Conservation (phyloP, 2,113 vertebrate genomes). For the Oreochromis tanganicae region DNA sequence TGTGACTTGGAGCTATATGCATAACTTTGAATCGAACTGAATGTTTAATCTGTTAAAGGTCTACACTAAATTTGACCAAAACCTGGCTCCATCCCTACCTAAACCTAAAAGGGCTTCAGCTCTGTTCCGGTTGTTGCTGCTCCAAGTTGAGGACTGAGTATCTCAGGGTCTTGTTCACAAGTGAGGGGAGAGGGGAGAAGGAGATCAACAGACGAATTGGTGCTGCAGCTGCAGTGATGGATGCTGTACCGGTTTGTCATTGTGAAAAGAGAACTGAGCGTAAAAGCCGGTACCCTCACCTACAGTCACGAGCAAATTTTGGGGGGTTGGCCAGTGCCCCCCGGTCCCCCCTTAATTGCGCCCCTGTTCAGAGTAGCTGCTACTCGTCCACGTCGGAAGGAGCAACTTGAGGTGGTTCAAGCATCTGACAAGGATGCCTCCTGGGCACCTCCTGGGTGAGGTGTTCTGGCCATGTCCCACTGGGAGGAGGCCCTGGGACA, state of each 20-base stretch:
- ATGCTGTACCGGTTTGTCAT: not conserved
- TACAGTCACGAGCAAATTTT: not conserved
- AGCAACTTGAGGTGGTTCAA: not conserved
- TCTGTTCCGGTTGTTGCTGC: not conserved
- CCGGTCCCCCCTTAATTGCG: not conserved
- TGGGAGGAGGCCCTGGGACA: rapidly evolving
- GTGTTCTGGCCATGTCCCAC: not conserved
- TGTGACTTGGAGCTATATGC: not conserved
- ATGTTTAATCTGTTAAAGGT: not conserved
- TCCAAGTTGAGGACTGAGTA: not conserved
- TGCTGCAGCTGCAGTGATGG: not conserved
- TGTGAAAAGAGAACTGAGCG: not conserved
- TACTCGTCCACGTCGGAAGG: not conserved
- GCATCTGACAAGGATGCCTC: not conserved
- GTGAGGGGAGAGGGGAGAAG: not conserved
- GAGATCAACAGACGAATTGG: not conserved
- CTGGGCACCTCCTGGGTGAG: not conserved
- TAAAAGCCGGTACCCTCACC: not conserved
- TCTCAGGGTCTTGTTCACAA: not conserved
- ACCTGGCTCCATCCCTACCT: not conserved
- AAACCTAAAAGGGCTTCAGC: not conserved
- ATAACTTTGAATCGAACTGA: not conserved
- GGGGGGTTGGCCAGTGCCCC: not conserved
- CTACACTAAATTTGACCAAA: not conserved
- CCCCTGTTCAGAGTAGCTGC: not conserved